Evolutionary conservation across 2,797 vertebrate genomes (phyloP).

Genomic region (Spheniscus humboldti): DNA sequence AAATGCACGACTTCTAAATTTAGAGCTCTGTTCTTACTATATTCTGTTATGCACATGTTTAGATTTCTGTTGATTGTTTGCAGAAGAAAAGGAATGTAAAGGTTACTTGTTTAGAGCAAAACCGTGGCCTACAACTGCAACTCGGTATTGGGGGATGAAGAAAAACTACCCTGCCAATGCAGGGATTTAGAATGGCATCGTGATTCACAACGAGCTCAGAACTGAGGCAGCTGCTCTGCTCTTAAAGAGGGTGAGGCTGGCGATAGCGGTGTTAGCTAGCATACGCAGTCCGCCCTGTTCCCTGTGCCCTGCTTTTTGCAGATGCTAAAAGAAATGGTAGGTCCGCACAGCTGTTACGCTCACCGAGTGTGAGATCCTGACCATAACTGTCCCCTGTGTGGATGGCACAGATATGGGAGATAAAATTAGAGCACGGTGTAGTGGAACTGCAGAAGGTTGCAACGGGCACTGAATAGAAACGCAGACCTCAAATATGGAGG

Average conservation of each 20-base stretch:
- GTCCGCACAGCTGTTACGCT: background rate
- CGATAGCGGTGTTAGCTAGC: background rate
- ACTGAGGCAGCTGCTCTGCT: background rate
- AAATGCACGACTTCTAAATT: slow-evolving; percentile 60
- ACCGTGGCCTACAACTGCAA: background rate
- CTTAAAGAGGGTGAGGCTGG: background rate
- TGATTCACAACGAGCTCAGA: background rate
- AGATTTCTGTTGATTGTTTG: slow-evolving; percentile 62
- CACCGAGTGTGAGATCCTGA: background rate
- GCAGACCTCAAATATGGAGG: background rate
- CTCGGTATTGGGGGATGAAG: background rate
- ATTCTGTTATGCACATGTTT: slow-evolving; percentile 67
- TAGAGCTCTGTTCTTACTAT: slow-evolving; percentile 54
- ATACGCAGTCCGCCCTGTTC: background rate
- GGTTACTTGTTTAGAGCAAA: slow-evolving; percentile 18
- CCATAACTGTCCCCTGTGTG: background rate
- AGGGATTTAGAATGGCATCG: background rate
- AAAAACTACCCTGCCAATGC: background rate
- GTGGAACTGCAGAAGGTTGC: background rate
- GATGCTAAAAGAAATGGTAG: background rate
- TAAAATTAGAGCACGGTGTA: background rate
- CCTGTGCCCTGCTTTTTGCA: background rate
- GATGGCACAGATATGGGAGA: background rate
- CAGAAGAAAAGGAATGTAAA: slow-evolving; percentile 55
- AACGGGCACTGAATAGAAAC: background rate